phyloP scores from a whole-genome alignment of 2,888 invertebrate species.

The Meteorus colon region DNA sequence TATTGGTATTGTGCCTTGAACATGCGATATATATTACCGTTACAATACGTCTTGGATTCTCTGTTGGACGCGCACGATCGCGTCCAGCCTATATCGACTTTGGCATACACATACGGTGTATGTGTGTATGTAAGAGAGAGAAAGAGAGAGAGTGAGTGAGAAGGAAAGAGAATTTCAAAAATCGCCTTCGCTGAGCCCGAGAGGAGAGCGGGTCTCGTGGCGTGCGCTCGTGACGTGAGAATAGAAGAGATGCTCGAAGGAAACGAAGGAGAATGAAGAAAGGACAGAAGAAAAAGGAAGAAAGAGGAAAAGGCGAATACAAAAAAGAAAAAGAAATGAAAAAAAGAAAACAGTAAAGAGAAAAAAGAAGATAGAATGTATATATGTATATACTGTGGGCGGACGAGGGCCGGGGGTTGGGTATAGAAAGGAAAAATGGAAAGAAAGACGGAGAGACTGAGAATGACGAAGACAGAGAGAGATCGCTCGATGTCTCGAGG shows the following conservation, averaged over 20 bases:
- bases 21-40: constrained; percentile 12
- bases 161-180: constrained; percentile 17
- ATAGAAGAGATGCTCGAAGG: constrained; percentile 25
- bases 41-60: constrained; percentile 9
- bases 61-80: constrained; percentile 27
- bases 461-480: constrained; percentile 45
- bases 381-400: constrained; percentile 20
- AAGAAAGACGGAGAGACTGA: constrained; percentile 46
- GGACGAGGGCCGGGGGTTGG: constrained; percentile 19
- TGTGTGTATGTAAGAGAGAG: no score
- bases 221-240: constrained; percentile 29
- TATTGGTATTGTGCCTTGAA: not conserved
- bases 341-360: constrained; percentile 24
- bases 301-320: not conserved
- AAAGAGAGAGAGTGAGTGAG: not conserved
- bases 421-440: constrained; percentile 41
- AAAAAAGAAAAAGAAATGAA: not conserved
- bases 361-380: constrained; percentile 28
- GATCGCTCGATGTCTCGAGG: constrained; percentile 6
- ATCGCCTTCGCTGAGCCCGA: constrained; percentile 25
- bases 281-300: constrained; percentile 10
- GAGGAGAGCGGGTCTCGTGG: constrained; percentile 22
- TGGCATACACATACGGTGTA: not conserved
- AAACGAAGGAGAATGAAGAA: constrained; percentile 3
- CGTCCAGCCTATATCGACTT: constrained; percentile 26